Evolutionary conservation across 2,113 vertebrate genomes (phyloP), one percentile per base, ranked within the genome.

Genomic region (Taxidea taxus): DNA sequence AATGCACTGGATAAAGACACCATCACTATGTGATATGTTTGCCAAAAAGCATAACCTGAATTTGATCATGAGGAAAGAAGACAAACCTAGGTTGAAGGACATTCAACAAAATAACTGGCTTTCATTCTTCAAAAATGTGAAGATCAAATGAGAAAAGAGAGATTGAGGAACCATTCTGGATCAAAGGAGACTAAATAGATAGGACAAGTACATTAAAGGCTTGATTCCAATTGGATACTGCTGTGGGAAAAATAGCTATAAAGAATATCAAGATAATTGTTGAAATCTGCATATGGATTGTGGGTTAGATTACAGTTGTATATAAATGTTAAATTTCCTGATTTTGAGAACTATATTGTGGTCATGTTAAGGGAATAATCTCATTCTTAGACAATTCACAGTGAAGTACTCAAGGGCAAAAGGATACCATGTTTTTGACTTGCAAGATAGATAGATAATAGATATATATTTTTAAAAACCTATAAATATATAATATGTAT

Each of bases 361-460:
- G 27, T 93, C 94, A 84, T 15, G 2, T 54, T 54, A 66, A 66
- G 34, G 84, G 23, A 88, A 49, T 75, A 88, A 54, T 87, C 20
- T 66, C 84, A 13, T 95, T 77, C 21, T 93, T 72, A 84, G 34
- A 85, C 91, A 93, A 95, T 77, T 75, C 49, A 86, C 42, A 85
- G 12, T 82, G 64, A 96, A 86, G 8, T 54, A 91, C 6, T 86
- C 51, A 15, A 25, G 34, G 31, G 6, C 88, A 60, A 96, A 95
- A 9, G 6, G 70, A 93, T 39, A 88, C 4, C 13, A 70, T 20
- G 12, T 90, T n/a, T 90, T 25, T 10, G 87, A 64, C 20, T 87
- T 68, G n/a, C 11, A 37, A 66, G 39, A 85, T 31, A 70, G 34
- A 77, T 42, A 94, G 13, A 62, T 21, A 56, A 58, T 10, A 56